Base-by-base conservation (phyloP, 2,888 invertebrate species). In the Incurvaria masculella region DNA sequence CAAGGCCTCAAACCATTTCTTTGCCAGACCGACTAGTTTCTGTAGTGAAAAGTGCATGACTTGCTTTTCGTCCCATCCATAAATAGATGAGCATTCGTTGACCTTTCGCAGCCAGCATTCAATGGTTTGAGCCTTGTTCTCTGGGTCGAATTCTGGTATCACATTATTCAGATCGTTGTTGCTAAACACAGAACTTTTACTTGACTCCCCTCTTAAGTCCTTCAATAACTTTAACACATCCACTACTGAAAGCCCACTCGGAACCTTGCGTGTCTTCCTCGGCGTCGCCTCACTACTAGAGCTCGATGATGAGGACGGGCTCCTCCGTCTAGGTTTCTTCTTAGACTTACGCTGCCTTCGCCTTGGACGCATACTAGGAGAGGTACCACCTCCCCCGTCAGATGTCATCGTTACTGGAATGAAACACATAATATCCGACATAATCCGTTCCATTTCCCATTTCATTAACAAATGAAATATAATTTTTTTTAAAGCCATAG, bases 1-100 rank as follows among this genome's bases (percentile, higher is more conserved):
- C 17, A 54, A 48, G 21, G 50, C 46, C 38, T 57, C 52, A 16
- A 49, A 56, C 57, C 57, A 59, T 20, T 27, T 54, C 23, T 55
- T 55, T 4, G 57, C 59, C 14, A 52, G 27, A 2, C 55, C 56
- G 14, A 16, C 21, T 11, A 59, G 21, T 19, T 56, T 56, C 33
- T 54, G 51, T 2, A 55, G 21, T 21, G 57, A 48, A 44, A 51
- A 58, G 45, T 56, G 55, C 2, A 51, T 46, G 18, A 47, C 53
- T 17, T 55, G 53, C 40, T 46, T 53, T 17, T 54, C 48, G 11
- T 50, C 47, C 56, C 56, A 57, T 14, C 39, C 51, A 46, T 56
- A 56, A 3, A 56, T 53, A 18, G 2, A 10, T 3, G 49, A 43
- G 40, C 54, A 53, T 38, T 55, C 50, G 27, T 57, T 53, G 2